phyloP scores from a whole-genome alignment of 1,140 invertebrate genomes.

The Eriocheir sinensis region DNA sequence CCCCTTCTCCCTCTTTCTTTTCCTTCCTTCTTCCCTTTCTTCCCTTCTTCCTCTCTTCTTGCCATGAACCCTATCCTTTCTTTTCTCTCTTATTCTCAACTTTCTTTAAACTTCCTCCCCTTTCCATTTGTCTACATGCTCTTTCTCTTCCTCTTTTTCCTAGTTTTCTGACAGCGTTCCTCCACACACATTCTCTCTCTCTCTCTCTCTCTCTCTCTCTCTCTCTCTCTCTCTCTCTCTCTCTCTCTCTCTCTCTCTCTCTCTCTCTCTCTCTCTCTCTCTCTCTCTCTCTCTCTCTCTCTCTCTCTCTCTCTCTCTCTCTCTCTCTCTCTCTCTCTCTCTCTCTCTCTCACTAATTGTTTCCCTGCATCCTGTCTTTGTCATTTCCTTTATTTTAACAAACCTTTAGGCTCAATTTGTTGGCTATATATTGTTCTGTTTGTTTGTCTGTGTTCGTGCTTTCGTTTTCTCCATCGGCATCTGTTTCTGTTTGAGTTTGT shows the following conservation, averaged over 20 bases:
- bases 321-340: too few relatives aligned
- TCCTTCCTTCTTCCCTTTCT: neutral
- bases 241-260: neutral
- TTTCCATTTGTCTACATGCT: neutral
- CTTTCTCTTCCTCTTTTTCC: neutral
- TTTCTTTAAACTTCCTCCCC: neutral
- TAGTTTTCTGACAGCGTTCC: neutral
- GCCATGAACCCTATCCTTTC: neutral
- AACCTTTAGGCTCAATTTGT: too few relatives aligned
- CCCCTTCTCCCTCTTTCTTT: conserved; percentile 7
- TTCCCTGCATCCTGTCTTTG: too few relatives aligned
- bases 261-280: neutral
- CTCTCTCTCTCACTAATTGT: too few relatives aligned
- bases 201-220: conserved; percentile 33
- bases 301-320: too few relatives aligned
- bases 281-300: neutral
- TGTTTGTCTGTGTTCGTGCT: too few relatives aligned
- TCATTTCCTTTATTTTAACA: too few relatives aligned
- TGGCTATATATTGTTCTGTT: too few relatives aligned
- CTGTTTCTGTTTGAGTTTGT: too few relatives aligned
- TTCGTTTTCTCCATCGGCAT: too few relatives aligned
- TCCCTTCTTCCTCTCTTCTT: neutral
- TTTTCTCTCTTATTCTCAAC: neutral
- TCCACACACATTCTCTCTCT: neutral
- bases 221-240: conserved; percentile 47